These are phyloP conservation scores for Tuta absoluta DNA, from an alignment of 2,888 invertebrate genomes.

Conservation along the genomic window DNA sequence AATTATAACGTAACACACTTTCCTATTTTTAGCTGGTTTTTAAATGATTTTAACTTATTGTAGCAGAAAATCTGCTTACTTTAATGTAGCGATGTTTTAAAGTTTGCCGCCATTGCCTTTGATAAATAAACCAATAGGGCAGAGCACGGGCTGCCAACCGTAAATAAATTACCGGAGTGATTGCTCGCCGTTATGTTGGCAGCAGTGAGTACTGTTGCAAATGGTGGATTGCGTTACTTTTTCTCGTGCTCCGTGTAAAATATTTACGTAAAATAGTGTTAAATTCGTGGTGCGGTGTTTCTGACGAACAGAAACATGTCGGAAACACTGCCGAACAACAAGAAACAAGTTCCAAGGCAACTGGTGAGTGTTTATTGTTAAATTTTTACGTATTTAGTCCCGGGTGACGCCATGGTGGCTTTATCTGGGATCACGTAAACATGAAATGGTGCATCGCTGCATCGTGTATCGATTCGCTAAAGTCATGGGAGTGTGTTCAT, in stretches of 20 bases:
- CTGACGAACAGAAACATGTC: slow-evolving; percentile 80
- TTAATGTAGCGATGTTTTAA: slow-evolving; percentile 54
- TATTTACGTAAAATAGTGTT: slow-evolving; percentile 82
- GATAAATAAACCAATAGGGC: slow-evolving; percentile 70
- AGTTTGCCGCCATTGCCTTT: slow-evolving; percentile 55
- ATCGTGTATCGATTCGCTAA: slow-evolving; percentile 78
- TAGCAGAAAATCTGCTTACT: slow-evolving; percentile 26
- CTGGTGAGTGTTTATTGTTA: slow-evolving; percentile 83
- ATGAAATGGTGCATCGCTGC: slow-evolving; percentile 82
- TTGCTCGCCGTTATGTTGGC: slow-evolving; percentile 69
- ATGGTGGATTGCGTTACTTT: slow-evolving; percentile 82
- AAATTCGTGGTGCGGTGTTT: slow-evolving; percentile 78
- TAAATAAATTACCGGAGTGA: slow-evolving; percentile 63
- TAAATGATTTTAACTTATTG: neutral
- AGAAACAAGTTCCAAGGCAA: slow-evolving; percentile 82
- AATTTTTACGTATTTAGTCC: slow-evolving; percentile 79
- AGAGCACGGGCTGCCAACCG: slow-evolving; percentile 58
- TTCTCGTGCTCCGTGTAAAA: slow-evolving; percentile 81
- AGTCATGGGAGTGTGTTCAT: slow-evolving; percentile 53
- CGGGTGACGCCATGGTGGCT: slow-evolving; percentile 84
- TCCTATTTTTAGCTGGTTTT: neutral
- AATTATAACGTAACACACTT: neutral
- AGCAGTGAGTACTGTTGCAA: slow-evolving; percentile 79
- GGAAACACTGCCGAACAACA: slow-evolving; percentile 81
- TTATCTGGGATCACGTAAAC: slow-evolving; percentile 84